phyloP scores from a whole-genome alignment of 2,797 vertebrate genomes.

The Sparidentex hasta region DNA sequence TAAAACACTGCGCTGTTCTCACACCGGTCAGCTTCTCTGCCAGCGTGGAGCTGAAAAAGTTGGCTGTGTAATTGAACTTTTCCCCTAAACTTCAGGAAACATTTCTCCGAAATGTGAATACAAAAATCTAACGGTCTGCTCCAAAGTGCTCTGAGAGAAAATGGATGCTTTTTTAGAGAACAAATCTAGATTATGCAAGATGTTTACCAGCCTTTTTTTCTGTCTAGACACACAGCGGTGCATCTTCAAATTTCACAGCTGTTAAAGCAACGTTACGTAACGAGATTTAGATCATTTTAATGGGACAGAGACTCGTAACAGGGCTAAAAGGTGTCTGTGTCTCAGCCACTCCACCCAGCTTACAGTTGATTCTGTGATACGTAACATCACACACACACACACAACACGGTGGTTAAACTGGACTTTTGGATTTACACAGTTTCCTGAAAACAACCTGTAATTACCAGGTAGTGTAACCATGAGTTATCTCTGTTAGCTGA shows the following conservation, averaged over 20 bases:
- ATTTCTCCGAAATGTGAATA: not conserved
- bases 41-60: conserved; percentile 13
- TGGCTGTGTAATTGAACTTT: conserved; percentile 16
- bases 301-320: too few relatives aligned
- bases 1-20: conserved; percentile 47
- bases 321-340: too few relatives aligned
- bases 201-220: not conserved
- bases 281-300: too few relatives aligned
- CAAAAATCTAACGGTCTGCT: not conserved
- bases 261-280: not conserved
- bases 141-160: not conserved
- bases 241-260: conserved; percentile 15
- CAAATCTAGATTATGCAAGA: not conserved
- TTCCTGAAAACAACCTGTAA: too few relatives aligned
- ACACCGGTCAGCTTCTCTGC: conserved; percentile 13
- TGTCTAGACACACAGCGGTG: too few relatives aligned
- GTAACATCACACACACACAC: too few relatives aligned
- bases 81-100: not conserved
- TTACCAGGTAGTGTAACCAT: too few relatives aligned
- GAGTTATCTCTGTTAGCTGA: too few relatives aligned
- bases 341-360: too few relatives aligned
- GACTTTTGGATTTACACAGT: too few relatives aligned
- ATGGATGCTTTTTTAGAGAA: not conserved
- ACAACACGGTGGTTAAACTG: too few relatives aligned
- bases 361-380: too few relatives aligned